Evolutionary conservation across 2,888 invertebrate genomes (phyloP), one percentile per base, ranked within the genome.

Genomic region (Amphipoea lucens): DNA sequence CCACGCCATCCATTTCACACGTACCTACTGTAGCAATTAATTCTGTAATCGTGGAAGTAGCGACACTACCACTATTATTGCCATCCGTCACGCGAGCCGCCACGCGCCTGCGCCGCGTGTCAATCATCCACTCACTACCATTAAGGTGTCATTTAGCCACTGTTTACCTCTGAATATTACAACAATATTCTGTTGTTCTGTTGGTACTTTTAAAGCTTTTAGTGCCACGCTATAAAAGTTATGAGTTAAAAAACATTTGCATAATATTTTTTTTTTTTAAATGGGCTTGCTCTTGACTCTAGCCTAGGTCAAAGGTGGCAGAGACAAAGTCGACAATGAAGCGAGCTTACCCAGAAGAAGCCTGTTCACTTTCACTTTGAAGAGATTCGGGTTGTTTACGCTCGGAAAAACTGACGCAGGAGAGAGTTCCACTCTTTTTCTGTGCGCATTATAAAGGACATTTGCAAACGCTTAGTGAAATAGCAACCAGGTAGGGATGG

Each of bases 71-170:
- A 74, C 57, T 20, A 62, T 71, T 62, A 76, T 54, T 67, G 66
- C 51, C 71, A 12, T 5, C 42, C 62, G 82, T 63, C 87, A 87
- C 87, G 86, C 85, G 78, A 87, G 12, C 40, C n/a, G 54, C 36
- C 60, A 29, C 76, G 74, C 84, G 79, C 54, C 20, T 42, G 57
- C 84, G 74, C 84, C 63, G 60, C 79, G 63, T 83, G 83, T 79
- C 85, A 86, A 75, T 85, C 86, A 83, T 69, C 36, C 73, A 54
- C 79, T 82, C 82, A 23, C 65, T 60, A n/a, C 74, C 63, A 85
- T 83, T 83, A 86, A 48, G 68, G 36, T 67, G 85, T 79, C 71
- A 82, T 67, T 80, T 83, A 60, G 69, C 45, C 57, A n/a, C 63
- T 79, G 76, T 82, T 85, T 73, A 73, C 78, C 65, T 72, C 78